phyloP scores from a whole-genome alignment of 1,140 invertebrate species.

The Teleopsis dalmanni region DNA sequence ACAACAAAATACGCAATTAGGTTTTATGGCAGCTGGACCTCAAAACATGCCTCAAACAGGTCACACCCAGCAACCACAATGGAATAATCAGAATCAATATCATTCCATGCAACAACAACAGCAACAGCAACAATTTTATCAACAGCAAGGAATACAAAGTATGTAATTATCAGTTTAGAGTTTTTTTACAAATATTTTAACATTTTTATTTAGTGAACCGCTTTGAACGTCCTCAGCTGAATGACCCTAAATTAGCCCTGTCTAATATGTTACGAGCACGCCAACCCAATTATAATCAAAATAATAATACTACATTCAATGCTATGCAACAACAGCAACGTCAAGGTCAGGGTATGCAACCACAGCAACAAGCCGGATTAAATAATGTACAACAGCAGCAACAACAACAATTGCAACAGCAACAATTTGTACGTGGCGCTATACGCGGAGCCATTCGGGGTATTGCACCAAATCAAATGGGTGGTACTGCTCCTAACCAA shows the following conservation, averaged over 20 bases:
- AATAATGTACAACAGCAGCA: conserved; percentile 43
- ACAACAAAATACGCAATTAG: conserved; percentile 35
- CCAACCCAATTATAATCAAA: conserved; percentile 51
- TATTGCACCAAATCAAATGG: conserved; percentile 41
- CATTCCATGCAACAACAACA: conserved; percentile 28
- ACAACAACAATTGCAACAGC: conserved; percentile 34
- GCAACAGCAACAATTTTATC: conserved; percentile 25
- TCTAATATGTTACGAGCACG: conserved; percentile 74
- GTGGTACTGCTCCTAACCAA: conserved; percentile 28
- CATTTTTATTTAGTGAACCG: conserved; percentile 49
- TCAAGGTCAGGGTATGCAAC: conserved; percentile 42
- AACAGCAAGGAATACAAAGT: conserved; percentile 24
- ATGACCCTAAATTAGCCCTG: conserved; percentile 76
- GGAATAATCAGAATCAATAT: conserved; percentile 22
- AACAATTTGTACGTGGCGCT: conserved; percentile 32
- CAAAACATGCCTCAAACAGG: conserved; percentile 11
- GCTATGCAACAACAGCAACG: conserved; percentile 47
- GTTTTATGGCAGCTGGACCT: conserved; percentile 29
- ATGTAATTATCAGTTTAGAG: not conserved
- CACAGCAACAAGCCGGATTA: conserved; percentile 40
- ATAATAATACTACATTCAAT: conserved; percentile 45
- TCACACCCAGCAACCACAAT: conserved; percentile 15
- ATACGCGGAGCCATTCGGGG: conserved; percentile 47
- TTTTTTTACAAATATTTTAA: not conserved
- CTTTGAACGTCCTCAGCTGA: conserved; percentile 59